Percentiles rank a stretch among this genome's conserved stretches.
Conservation (phyloP, 2,113 vertebrate genomes). For the Hydrolagus affinis region DNA sequence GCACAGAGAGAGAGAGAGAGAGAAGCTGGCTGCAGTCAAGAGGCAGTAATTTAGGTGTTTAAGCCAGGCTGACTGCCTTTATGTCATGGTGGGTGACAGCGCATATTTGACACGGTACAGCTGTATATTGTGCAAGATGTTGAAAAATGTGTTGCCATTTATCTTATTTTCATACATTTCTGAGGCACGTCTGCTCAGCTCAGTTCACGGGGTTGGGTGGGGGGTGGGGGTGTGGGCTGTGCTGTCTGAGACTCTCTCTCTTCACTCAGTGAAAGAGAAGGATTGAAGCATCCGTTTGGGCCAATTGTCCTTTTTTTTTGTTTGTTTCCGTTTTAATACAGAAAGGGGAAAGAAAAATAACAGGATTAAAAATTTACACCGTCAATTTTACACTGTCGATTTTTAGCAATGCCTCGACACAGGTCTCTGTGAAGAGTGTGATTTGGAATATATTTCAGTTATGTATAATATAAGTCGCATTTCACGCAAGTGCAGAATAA, state of each 20-base stretch:
- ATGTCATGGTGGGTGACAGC: slow-evolving; percentile 37
- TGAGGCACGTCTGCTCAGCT: slow-evolving; percentile 38
- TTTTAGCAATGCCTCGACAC: background rate
- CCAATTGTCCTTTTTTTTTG: slow-evolving; percentile 25
- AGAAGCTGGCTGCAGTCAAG: slow-evolving; percentile 18
- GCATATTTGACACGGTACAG: slow-evolving; percentile 39
- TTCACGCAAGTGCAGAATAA: background rate
- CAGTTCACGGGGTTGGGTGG: slow-evolving; percentile 37
- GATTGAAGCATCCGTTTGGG: slow-evolving; percentile 29
- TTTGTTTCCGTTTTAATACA: slow-evolving; percentile 13
- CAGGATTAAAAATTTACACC: too few species aligned
- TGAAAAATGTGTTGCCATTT: slow-evolving; percentile 41
- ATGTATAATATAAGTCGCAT: background rate
- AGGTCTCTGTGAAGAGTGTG: background rate
- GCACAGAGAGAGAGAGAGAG: slow-evolving; percentile 10
- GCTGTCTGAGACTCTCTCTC: background rate
- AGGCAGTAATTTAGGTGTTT: slow-evolving; percentile 33
- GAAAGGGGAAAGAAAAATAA: background rate
- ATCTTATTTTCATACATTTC: slow-evolving; percentile 43
- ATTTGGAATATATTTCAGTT: slow-evolving; percentile 18
- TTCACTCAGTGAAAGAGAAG: slow-evolving; percentile 15
- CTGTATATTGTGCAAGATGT: slow-evolving; percentile 38
- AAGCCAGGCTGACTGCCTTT: slow-evolving; percentile 40
- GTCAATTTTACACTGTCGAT: too few species aligned
- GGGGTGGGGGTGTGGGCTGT: background rate